Percentiles rank a stretch among this genome's conserved stretches.
phyloP scores from a whole-genome alignment of 1,140 invertebrate genomes.

The Arion vulgaris region DNA sequence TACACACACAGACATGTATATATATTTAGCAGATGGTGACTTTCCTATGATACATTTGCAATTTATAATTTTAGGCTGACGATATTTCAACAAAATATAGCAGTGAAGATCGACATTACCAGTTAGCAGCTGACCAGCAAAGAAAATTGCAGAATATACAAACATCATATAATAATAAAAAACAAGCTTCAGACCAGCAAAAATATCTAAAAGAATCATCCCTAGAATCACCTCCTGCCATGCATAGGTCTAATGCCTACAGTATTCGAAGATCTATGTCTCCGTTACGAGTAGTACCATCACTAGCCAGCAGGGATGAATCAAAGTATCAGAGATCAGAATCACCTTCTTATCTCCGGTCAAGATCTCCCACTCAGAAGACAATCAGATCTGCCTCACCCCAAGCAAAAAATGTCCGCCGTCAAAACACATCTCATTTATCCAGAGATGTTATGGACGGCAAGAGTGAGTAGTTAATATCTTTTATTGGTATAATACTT shows the following conservation, averaged over 20 bases:
- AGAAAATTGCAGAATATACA: neutral
- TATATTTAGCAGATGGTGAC: neutral
- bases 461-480: neutral
- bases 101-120: neutral
- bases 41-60: neutral
- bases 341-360: constrained; percentile 38
- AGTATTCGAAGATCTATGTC: neutral
- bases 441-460: constrained; percentile 31
- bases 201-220: constrained; percentile 60
- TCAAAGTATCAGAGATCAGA: constrained; percentile 30
- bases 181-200: constrained; percentile 45
- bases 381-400: constrained; percentile 14
- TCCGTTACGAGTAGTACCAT: neutral
- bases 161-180: no score
- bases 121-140: neutral
- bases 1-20: no score
- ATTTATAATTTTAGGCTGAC: neutral
- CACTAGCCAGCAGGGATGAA: neutral
- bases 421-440: constrained; percentile 18
- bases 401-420: neutral
- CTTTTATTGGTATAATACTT: constrained; percentile 34
- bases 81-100: neutral
- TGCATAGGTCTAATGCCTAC: constrained; percentile 41
- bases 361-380: constrained; percentile 40
- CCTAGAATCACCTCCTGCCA: constrained; percentile 61